phyloP scores from a whole-genome alignment of 1,140 invertebrate species.

The Meloidogyne exigua region DNA sequence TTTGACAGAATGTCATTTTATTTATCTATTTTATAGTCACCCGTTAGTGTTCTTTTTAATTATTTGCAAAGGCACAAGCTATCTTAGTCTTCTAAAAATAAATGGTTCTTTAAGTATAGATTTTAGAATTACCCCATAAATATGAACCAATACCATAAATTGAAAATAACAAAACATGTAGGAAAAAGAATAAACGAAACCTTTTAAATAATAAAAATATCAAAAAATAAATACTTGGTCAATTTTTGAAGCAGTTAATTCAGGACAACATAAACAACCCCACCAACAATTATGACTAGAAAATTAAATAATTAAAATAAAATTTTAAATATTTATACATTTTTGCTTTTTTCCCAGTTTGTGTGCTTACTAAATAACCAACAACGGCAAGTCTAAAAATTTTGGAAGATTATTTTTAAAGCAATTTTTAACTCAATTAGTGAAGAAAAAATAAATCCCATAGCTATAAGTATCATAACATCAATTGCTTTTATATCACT shows the following conservation, averaged over 20 bases:
- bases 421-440: slow-evolving; percentile 35
- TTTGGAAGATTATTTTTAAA: background rate
- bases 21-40: too few species aligned
- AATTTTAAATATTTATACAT: background rate
- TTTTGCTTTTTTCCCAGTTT: background rate
- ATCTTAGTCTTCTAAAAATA: slow-evolving; percentile 10
- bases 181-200: slow-evolving; percentile 58
- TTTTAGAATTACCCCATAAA: slow-evolving; percentile 54
- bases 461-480: slow-evolving; percentile 61
- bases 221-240: background rate
- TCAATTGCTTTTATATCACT: slow-evolving; percentile 63
- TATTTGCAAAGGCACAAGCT: background rate
- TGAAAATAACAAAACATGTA: slow-evolving; percentile 55
- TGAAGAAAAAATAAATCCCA: slow-evolving; percentile 51
- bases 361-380: slow-evolving; percentile 54
- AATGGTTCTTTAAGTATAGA: background rate
- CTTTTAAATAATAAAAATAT: slow-evolving; percentile 17
- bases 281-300: slow-evolving; percentile 21
- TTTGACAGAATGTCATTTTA: too few species aligned
- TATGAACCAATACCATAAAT: slow-evolving; percentile 63
- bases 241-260: background rate
- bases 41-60: too few species aligned
- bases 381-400: slow-evolving; percentile 53
- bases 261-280: background rate
- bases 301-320: slow-evolving; percentile 16